phyloP scores from a whole-genome alignment of 2,797 vertebrate species.

The Bovichtus variegatus region DNA sequence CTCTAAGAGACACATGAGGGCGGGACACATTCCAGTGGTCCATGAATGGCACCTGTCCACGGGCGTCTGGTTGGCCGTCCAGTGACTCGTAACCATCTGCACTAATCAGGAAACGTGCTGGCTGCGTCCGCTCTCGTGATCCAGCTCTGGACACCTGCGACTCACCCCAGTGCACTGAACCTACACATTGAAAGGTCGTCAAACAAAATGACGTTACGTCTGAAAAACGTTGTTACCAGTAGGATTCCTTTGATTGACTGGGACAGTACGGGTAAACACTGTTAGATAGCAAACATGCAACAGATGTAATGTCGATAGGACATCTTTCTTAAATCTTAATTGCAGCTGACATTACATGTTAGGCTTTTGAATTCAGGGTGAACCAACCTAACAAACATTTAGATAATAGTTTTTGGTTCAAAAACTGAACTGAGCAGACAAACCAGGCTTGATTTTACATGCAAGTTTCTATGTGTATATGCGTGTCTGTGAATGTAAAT shows the following conservation, averaged over 20 bases:
- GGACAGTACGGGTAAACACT: neutral
- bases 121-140: slow-evolving; percentile 26
- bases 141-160: slow-evolving; percentile 34
- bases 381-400: neutral
- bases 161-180: slow-evolving; percentile 69
- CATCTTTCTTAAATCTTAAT: neutral
- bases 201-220: neutral
- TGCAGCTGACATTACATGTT: too few species aligned
- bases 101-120: slow-evolving; percentile 48
- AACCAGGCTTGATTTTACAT: neutral
- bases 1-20: slow-evolving; percentile 91
- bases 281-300: neutral
- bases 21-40: slow-evolving; percentile 92
- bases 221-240: neutral
- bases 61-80: slow-evolving; percentile 60
- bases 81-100: slow-evolving; percentile 50
- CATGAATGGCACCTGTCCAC: slow-evolving; percentile 85
- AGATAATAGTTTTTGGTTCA: too few species aligned
- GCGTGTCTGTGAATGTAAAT: neutral
- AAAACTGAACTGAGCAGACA: neutral
- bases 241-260: neutral
- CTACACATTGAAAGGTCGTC: slow-evolving; percentile 40
- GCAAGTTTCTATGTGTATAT: neutral
- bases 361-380: neutral
- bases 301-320: neutral